Evolutionary conservation across 2,797 vertebrate genomes (phyloP), one percentile per base, ranked within the genome.

Genomic region (Sebastes hubbsi): DNA sequence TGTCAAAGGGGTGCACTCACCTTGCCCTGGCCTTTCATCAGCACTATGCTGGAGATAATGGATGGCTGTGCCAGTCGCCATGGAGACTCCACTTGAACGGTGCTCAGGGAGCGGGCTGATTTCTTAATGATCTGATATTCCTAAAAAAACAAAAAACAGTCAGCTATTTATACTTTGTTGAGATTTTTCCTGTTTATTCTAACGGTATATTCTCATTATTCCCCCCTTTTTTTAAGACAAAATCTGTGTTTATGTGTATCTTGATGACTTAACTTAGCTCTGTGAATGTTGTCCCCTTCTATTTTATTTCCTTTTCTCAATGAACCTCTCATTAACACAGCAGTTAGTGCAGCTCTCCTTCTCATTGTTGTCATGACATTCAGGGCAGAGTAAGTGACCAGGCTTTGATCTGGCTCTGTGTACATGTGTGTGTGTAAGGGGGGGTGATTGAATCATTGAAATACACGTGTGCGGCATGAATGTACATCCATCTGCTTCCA

Each of bases 11-110:
- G 69, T 42, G 80, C 61, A 73, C 96, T 97, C 94, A 99, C 98
- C 97, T 99, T 99, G 91, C 98, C 98, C 91, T 98, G 98, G 85
- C 98, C 97, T 96, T 99, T 99, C 97, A 99, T 99, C 87, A 99
- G 92, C 77, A 99, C 98, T 0, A 99, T 99, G 78, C 97, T 99
- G 78, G 98, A 99, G 93, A 99, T 99, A 91, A 99, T 98, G 13
- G 98, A 99, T 0, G 98, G 98, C 87, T 98, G 97, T 4, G 97
- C 97, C 77, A 99, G 96, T 94, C 97, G 96, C 98, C 98, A 99
- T 59, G 98, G 98, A 75, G 97, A 99, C 80, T 99, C 98, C 93
- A 98, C 98, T 91, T 99, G 98, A 90, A 97, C 95, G 0, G 98
- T 97, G 92, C 98, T 99, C 78, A 99, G 94, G 49, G 98, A 99